Percentiles rank a stretch among this genome's conserved stretches.
These are phyloP conservation scores for Polypterus bichir DNA, from an alignment of 2,113 vertebrate genomes.

Conservation along the genomic window DNA sequence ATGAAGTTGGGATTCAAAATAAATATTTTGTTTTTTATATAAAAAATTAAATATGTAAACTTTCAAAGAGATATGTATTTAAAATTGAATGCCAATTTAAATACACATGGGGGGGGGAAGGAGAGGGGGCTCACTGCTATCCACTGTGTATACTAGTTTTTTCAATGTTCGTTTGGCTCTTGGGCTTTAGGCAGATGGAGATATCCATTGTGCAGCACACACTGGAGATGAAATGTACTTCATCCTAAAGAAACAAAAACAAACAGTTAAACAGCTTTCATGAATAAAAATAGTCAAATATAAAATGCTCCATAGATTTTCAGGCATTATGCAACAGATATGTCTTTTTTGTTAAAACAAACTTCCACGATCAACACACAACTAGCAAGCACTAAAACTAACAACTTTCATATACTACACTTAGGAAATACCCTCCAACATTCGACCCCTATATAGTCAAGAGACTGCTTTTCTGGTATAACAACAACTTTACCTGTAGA, in stretches of 20 bases:
- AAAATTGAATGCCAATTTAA: conserved; percentile 27
- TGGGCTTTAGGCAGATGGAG: conserved; percentile 40
- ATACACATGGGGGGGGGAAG: conserved; percentile 30
- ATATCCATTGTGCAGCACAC: conserved; percentile 61
- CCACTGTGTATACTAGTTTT: conserved; percentile 36
- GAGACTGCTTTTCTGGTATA: too few species aligned
- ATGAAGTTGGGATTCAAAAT: conserved; percentile 37
- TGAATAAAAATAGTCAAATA: conserved; percentile 15
- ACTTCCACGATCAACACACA: conserved; percentile 28
- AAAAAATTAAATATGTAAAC: conserved; percentile 50
- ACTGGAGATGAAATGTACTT: conserved; percentile 40
- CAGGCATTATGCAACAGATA: conserved; percentile 4
- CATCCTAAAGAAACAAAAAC: conserved; percentile 57
- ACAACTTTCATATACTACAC: not conserved
- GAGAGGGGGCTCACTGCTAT: conserved; percentile 59
- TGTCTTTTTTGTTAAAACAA: conserved; percentile 21
- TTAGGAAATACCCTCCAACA: not conserved
- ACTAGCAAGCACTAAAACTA: not conserved
- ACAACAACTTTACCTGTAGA: too few species aligned
- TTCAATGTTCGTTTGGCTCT: conserved; percentile 33
- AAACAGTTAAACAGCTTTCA: conserved; percentile 21
- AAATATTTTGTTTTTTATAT: conserved; percentile 46
- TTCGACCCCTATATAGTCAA: too few species aligned
- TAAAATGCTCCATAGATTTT: not conserved
- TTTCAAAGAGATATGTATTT: conserved; percentile 27